phyloP scores from a whole-genome alignment of 2,888 invertebrate genomes.

The Drosophila seclusa region DNA sequence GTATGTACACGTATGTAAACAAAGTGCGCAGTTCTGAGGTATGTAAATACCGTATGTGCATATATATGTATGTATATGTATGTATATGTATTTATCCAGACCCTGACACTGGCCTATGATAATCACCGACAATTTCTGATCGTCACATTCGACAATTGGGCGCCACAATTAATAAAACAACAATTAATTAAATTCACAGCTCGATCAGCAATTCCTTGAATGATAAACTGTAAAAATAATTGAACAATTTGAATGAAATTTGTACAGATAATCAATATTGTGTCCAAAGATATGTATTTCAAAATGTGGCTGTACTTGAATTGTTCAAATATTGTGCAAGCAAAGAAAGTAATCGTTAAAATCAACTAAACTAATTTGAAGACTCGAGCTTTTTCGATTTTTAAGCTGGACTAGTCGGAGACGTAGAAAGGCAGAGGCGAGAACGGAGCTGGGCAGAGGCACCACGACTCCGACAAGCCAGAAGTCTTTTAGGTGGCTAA shows the following conservation, averaged over 20 bases:
- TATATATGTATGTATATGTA: too few species aligned
- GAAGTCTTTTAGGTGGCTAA: too few species aligned
- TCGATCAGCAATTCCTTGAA: background rate
- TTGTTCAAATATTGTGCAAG: rapidly evolving
- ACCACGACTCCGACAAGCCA: too few species aligned
- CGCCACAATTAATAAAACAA: conserved; percentile 66
- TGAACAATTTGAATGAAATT: background rate
- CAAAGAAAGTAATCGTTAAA: background rate
- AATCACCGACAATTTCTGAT: conserved; percentile 48
- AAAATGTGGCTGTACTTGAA: background rate
- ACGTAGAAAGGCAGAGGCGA: too few species aligned
- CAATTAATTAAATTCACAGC: too few species aligned
- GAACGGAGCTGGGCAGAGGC: too few species aligned
- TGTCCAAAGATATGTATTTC: background rate
- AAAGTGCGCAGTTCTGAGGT: conserved; percentile 63
- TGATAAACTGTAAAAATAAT: background rate
- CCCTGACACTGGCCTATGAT: conserved; percentile 25
- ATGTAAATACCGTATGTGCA: background rate
- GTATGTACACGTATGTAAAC: conserved; percentile 35
- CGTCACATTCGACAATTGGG: conserved; percentile 68
- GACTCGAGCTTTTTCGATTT: background rate
- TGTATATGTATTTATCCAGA: conserved; percentile 8
- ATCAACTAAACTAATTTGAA: background rate
- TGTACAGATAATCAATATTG: background rate
- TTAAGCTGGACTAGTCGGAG: background rate